Evolutionary conservation across 2,113 vertebrate species (phyloP).

Genomic region (Turdus rufiventris): DNA sequence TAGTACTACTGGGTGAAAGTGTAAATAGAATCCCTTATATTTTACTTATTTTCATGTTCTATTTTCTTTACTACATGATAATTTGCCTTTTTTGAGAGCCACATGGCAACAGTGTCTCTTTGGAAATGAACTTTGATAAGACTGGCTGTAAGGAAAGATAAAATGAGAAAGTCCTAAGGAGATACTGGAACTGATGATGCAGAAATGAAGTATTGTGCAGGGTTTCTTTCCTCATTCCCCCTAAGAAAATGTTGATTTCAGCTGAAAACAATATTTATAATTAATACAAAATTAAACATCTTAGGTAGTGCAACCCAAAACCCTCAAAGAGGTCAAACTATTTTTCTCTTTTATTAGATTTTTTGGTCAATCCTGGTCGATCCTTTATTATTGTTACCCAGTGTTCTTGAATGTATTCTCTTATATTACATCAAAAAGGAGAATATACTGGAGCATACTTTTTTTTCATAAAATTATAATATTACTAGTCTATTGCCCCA

Average conservation of each 20-base stretch:
- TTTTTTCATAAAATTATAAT: neutral
- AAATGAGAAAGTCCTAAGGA: neutral
- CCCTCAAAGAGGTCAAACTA: neutral
- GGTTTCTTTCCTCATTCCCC: accelerated
- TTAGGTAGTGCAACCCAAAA: neutral
- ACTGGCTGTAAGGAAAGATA: neutral
- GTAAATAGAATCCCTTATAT: neutral
- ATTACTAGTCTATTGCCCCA: neutral
- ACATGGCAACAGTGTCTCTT: neutral
- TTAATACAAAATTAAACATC: neutral
- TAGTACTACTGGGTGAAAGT: neutral
- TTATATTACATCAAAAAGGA: neutral
- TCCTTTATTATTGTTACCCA: neutral
- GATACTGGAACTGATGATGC: neutral
- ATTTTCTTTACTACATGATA: neutral
- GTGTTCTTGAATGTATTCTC: neutral
- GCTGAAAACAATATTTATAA: neutral
- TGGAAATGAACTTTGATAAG: neutral
- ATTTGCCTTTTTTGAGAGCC: neutral
- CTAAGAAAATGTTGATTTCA: neutral
- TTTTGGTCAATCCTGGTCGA: neutral
- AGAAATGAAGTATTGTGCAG: neutral
- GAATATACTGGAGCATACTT: neutral
- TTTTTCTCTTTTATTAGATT: neutral
- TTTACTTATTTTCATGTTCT: neutral